Percentiles rank a stretch among this genome's conserved stretches.
Evolutionary conservation across 2,113 vertebrate species (phyloP).

Genomic region (Pelodiscus sinensis): DNA sequence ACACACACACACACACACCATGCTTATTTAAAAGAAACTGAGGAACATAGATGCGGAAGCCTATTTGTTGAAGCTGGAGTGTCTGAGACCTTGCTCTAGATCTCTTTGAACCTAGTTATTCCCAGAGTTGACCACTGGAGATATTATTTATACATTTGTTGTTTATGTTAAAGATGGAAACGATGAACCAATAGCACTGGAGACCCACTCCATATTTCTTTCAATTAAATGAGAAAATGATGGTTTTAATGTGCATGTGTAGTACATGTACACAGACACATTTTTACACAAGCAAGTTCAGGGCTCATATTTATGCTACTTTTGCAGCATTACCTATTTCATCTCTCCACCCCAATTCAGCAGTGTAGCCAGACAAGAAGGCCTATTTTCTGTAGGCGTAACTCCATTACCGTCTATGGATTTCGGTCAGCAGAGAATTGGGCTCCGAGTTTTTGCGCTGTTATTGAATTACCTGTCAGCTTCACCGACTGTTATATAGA

Average conservation of each 20-base stretch:
- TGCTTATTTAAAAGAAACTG: constrained; percentile 2
- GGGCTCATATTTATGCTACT: background rate
- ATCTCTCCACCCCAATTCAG: background rate
- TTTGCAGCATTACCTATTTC: background rate
- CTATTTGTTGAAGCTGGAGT: background rate
- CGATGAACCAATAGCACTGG: background rate
- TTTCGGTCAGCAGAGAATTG: background rate
- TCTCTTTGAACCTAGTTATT: background rate
- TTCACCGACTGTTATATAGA: background rate
- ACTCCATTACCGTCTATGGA: rapidly evolving
- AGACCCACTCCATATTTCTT: background rate
- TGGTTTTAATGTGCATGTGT: background rate
- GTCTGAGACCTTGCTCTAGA: rapidly evolving
- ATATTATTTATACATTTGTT: background rate
- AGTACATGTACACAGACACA: rapidly evolving
- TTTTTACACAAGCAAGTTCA: rapidly evolving
- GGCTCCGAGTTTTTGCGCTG: rapidly evolving
- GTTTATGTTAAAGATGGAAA: background rate
- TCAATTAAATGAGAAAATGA: rapidly evolving
- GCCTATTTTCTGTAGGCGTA: background rate
- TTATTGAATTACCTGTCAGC: background rate
- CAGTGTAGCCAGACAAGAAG: rapidly evolving
- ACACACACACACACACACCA: background rate
- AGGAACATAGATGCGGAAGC: constrained; percentile 2
- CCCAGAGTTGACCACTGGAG: background rate